A percentile compares a stretch with the other conserved stretches of the same genome.
These are phyloP conservation scores for Morpho achilles DNA, from an alignment of 2,888 invertebrate species.

Conservation along the genomic window DNA sequence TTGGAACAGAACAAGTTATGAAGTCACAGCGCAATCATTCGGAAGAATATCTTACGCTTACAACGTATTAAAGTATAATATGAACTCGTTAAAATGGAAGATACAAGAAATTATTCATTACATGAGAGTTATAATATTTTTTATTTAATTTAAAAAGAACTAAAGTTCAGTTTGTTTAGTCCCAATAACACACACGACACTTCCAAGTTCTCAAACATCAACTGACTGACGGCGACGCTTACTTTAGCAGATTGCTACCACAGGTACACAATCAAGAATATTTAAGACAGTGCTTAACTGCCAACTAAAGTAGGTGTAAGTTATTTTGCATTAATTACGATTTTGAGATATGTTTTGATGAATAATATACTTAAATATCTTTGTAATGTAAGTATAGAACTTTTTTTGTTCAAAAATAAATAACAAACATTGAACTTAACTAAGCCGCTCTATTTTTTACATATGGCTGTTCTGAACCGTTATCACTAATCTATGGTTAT, in stretches of 20 bases:
- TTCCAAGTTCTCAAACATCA: constrained; percentile 34
- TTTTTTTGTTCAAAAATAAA: too few relatives aligned
- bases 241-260: constrained; percentile 21
- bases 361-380: too few relatives aligned
- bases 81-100: constrained; percentile 8
- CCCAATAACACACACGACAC: constrained; percentile 25
- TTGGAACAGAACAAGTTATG: constrained; percentile 51
- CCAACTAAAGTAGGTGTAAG: background rate
- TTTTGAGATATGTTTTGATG: too few relatives aligned
- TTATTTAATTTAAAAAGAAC: constrained; percentile 16
- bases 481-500: too few relatives aligned
- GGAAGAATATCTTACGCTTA: constrained; percentile 20
- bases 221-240: constrained; percentile 33
- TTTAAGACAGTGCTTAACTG: background rate
- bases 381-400: too few relatives aligned
- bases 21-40: constrained; percentile 41
- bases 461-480: too few relatives aligned
- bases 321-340: too few relatives aligned
- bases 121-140: constrained; percentile 8
- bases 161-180: constrained; percentile 14
- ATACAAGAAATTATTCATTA: constrained; percentile 2
- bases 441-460: too few relatives aligned
- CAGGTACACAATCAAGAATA: background rate
- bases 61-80: constrained; percentile 2
- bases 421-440: too few relatives aligned